These are phyloP conservation scores for Alethe castanea DNA, from an alignment of 2,113 vertebrate genomes.

Conservation along the genomic window DNA sequence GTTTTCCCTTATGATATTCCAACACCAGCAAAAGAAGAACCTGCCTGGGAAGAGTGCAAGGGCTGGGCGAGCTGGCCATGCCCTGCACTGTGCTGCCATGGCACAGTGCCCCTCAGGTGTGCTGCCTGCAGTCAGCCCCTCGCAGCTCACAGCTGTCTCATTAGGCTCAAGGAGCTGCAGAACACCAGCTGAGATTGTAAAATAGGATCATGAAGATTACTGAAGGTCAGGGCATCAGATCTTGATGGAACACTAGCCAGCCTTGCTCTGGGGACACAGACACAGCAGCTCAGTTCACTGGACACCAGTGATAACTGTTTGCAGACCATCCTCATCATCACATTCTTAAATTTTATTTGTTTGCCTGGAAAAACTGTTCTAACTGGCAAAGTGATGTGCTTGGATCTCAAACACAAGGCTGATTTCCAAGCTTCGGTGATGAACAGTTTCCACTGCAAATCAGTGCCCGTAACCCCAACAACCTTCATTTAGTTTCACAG, in stretches of 20 bases:
- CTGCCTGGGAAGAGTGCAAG: not conserved
- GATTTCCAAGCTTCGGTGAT: not conserved
- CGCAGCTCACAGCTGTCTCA: not conserved
- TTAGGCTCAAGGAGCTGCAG: not conserved
- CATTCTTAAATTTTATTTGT: not conserved
- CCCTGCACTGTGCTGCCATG: accelerated
- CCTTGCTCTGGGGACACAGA: not conserved
- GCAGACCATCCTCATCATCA: not conserved
- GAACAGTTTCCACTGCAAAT: not conserved
- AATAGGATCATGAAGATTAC: not conserved
- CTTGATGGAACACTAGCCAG: not conserved
- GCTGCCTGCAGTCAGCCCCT: not conserved
- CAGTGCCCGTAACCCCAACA: accelerated
- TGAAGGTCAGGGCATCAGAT: not conserved
- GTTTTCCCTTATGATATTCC: not conserved
- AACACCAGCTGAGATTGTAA: not conserved
- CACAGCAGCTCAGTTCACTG: not conserved
- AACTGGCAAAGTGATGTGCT: not conserved
- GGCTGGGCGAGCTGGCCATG: accelerated
- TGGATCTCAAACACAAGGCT: not conserved
- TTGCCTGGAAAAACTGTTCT: not conserved
- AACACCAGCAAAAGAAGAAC: not conserved
- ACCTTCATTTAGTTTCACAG: constrained; percentile 2
- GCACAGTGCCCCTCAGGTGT: accelerated
- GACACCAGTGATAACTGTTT: not conserved